Evolutionary conservation across 2,113 vertebrate species (phyloP).

Genomic region (Hippocampus barbouri): DNA sequence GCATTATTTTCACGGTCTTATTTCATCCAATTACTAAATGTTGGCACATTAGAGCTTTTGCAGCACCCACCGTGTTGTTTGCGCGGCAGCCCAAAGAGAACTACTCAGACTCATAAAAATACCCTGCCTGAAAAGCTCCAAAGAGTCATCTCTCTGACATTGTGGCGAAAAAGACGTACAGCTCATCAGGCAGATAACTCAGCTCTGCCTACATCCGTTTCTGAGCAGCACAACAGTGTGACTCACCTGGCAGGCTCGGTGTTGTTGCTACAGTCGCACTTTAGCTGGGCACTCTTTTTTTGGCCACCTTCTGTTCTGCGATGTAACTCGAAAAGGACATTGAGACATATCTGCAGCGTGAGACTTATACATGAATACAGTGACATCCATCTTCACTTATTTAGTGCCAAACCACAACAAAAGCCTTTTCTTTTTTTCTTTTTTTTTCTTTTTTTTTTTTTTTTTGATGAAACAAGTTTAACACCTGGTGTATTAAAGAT

Average conservation of each 20-base stretch:
- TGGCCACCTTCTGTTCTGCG: neutral
- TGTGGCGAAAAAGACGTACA: conserved; percentile 45
- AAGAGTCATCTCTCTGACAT: conserved; percentile 50
- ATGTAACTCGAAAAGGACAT: neutral
- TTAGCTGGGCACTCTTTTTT: neutral
- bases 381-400: neutral
- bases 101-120: conserved; percentile 31
- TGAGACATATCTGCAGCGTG: conserved; percentile 4
- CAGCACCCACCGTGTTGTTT: neutral
- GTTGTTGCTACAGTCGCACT: conserved; percentile 6
- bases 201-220: conserved; percentile 32
- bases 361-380: neutral
- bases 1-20: neutral
- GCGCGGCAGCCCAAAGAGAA: conserved; percentile 44
- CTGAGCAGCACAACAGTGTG: conserved; percentile 28
- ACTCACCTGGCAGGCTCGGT: conserved; percentile 34
- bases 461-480: neutral
- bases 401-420: neutral
- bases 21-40: neutral
- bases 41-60: neutral
- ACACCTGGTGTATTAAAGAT: neutral
- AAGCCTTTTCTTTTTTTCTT: neutral
- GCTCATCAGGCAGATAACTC: conserved; percentile 51
- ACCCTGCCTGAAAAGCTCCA: conserved; percentile 9
- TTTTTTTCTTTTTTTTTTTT: neutral